Conservation (phyloP, 2,797 vertebrate genomes). For the Acestrorhynchus altus region DNA sequence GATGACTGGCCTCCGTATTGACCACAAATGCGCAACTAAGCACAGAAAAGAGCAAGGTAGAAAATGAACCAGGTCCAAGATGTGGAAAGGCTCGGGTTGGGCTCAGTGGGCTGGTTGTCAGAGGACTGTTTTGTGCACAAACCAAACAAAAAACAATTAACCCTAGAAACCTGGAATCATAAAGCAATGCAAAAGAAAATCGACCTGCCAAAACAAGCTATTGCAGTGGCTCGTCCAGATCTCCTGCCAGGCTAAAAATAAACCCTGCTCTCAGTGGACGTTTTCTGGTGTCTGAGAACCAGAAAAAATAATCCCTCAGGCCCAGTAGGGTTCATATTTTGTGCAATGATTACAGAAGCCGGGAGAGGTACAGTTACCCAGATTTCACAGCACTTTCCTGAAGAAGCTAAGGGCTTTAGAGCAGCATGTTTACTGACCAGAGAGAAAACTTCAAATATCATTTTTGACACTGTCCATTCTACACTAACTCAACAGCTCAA, state of each 20-base stretch:
- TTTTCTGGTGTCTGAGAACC: slow-evolving; percentile 48
- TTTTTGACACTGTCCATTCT: too few relatives aligned
- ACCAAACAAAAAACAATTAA: background rate
- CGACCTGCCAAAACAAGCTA: background rate
- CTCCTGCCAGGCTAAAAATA: background rate
- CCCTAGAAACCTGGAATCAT: background rate
- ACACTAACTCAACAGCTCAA: too few relatives aligned
- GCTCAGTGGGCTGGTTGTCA: background rate
- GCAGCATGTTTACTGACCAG: too few relatives aligned
- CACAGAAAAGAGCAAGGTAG: background rate
- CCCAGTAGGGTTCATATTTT: slow-evolving; percentile 56
- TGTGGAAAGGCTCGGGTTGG: background rate
- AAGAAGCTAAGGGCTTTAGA: background rate
- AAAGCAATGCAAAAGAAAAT: background rate
- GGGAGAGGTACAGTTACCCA: slow-evolving; percentile 68
- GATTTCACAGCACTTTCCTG: slow-evolving; percentile 64
- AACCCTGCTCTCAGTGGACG: slow-evolving; percentile 20
- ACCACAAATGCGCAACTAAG: background rate
- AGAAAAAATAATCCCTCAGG: slow-evolving; percentile 64
- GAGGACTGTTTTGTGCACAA: background rate
- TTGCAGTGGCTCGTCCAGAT: background rate
- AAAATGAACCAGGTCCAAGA: background rate
- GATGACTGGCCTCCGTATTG: background rate
- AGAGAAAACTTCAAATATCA: too few relatives aligned
- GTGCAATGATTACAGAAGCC: slow-evolving; percentile 73